Percentiles rank a stretch among this genome's conserved stretches.
These are phyloP conservation scores for Mareca penelope DNA, from an alignment of 2,797 vertebrate genomes.

Conservation along the genomic window DNA sequence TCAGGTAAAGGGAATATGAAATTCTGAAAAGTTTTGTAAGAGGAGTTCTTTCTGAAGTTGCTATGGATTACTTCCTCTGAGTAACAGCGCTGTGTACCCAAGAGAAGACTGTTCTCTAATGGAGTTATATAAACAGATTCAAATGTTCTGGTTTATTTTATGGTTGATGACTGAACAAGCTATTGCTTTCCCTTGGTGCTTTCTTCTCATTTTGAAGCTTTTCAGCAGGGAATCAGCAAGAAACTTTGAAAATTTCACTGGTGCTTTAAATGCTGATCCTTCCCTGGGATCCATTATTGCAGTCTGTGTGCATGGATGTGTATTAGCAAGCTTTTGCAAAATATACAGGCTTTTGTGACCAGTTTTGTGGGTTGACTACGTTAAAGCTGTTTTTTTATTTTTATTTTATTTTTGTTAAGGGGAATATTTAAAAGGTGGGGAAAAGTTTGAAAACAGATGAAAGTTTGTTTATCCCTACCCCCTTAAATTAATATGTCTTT, in stretches of 20 bases:
- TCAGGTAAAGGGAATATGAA: neutral
- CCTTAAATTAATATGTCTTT: neutral
- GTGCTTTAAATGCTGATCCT: neutral
- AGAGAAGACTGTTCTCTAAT: neutral
- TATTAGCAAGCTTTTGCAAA: neutral
- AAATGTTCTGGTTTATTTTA: neutral
- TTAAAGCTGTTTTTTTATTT: neutral
- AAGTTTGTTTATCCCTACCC: neutral
- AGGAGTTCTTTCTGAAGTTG: neutral
- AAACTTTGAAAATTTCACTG: neutral
- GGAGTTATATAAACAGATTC: neutral
- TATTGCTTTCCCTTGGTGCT: neutral
- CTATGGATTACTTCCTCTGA: neutral
- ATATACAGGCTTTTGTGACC: neutral
- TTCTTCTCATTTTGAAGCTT: neutral
- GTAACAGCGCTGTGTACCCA: neutral
- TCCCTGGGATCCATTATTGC: neutral
- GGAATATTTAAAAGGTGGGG: neutral
- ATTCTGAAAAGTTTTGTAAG: neutral
- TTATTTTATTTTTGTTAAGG: neutral
- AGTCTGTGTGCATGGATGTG: neutral
- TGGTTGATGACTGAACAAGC: neutral
- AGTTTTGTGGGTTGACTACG: neutral
- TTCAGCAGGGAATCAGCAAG: neutral
- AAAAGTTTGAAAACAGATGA: neutral